Base-by-base conservation (phyloP, 2,888 invertebrate species). In the Spisula solida region DNA sequence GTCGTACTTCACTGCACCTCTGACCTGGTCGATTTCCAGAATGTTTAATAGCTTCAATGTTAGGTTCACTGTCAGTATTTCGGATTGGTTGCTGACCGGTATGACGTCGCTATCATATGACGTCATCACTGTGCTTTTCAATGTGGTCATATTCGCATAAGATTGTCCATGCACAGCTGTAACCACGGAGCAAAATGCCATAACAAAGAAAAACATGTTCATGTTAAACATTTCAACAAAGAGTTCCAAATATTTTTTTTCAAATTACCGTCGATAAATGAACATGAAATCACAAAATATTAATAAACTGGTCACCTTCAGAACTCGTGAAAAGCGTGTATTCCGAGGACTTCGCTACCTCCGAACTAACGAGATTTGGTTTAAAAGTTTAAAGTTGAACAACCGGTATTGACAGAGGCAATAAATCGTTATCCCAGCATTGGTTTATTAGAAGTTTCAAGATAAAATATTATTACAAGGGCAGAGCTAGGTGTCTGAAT, bases 51-150 rank as follows among this genome's bases (percentile, higher is more conserved):
- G 25, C 4, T 34, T 25, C 25, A 78, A 41, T 8, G 87, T 60
- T 29, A 87, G 29, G 41, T 87, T 87, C 16, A 87, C 82, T 8
- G 56, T 83, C 20, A 87, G 31, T n/a, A 31, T n/a, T 5, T 78
- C 78, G 0, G 83, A 70, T n/a, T 83, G 83, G 55, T 83, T 60
- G 29, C 51, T 55, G 18, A 87, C 16, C 18, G 87, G 87, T 12
- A 82, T 34, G 20, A 87, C 78, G 41, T 83, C 66, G 25, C 56
- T 0, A 29, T 83, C 48, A 56, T 87, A 83, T 20, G 70, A 31
- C 31, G 75, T 56, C 56, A 87, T 31, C 34, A 87, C n/a, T 16
- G 51, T 16, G 12, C 78, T 51, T 14, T 70, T 81, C 18, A 86
- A 75, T 18, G 81, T 55, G n/a, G 55, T 75, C 47, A 82, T 66